A percentile compares a stretch with the other conserved stretches of the same genome.
Conservation (phyloP, 2,888 invertebrate genomes). For the Embidobia sp. region DNA sequence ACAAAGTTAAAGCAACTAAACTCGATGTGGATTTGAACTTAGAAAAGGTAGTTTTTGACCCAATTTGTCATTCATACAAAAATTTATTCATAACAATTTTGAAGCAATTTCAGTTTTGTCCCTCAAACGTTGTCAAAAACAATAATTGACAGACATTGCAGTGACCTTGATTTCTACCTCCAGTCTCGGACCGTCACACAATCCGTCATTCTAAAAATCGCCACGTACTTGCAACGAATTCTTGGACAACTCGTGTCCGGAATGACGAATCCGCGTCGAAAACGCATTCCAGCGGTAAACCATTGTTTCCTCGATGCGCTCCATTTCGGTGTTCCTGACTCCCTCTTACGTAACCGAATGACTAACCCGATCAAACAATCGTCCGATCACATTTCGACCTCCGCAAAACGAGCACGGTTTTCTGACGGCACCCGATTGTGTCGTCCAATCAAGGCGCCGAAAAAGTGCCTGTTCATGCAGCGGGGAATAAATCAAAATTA, state of each 20-base stretch:
- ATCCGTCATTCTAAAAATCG: constrained; percentile 20
- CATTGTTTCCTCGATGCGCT: constrained; percentile 4
- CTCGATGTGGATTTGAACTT: too few species aligned
- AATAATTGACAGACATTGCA: constrained; percentile 1
- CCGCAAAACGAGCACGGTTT: background rate
- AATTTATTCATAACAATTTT: too few species aligned
- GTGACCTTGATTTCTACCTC: constrained; percentile 18
- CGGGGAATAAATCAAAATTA: constrained; percentile 37
- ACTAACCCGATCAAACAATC: background rate
- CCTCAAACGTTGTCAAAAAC: background rate
- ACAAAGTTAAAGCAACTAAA: too few species aligned
- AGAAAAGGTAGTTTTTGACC: too few species aligned
- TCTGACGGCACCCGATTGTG: background rate
- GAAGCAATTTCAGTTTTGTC: too few species aligned
- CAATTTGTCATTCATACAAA: background rate
- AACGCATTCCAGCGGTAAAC: constrained; percentile 6
- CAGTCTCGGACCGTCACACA: constrained; percentile 10
- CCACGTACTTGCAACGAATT: constrained; percentile 35
- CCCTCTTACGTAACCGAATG: constrained; percentile 7
- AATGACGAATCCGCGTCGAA: constrained; percentile 2
- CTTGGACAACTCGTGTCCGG: constrained; percentile 13
- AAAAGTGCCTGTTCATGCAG: constrained; percentile 6
- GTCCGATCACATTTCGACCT: background rate
- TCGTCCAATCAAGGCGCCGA: constrained; percentile 1
- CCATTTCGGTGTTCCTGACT: background rate